phyloP scores from a whole-genome alignment of 2,888 invertebrate species.

The Agonum fuliginosum region DNA sequence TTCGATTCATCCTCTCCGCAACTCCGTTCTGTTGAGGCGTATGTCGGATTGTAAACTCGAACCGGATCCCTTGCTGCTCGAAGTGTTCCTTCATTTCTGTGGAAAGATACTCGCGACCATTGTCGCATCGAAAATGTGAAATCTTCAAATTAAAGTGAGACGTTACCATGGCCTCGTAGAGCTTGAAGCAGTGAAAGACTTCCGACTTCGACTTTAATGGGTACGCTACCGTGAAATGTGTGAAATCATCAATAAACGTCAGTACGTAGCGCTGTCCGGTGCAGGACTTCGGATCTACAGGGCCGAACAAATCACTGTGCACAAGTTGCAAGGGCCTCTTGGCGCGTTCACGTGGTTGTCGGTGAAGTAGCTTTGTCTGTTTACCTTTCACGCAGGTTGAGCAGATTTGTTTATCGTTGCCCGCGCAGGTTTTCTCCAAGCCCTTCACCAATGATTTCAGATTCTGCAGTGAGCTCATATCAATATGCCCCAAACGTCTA shows the following conservation, averaged over 20 bases:
- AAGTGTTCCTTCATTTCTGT: constrained; percentile 64
- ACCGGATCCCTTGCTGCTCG: constrained; percentile 63
- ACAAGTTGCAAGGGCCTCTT: constrained; percentile 62
- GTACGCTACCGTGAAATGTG: constrained; percentile 63
- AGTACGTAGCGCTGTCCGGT: constrained; percentile 61
- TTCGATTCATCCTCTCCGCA: constrained; percentile 65
- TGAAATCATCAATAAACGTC: constrained; percentile 66
- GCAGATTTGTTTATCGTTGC: constrained; percentile 44
- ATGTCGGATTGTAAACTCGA: constrained; percentile 65
- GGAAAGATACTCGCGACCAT: constrained; percentile 67
- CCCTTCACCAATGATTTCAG: constrained; percentile 45
- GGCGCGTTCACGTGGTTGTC: constrained; percentile 60
- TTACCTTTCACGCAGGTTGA: constrained; percentile 63
- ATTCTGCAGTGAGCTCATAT: constrained; percentile 42
- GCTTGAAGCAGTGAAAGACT: constrained; percentile 60
- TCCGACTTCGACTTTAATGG: constrained; percentile 64
- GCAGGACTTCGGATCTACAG: constrained; percentile 62
- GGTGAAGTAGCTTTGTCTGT: constrained; percentile 60
- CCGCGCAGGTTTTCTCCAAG: constrained; percentile 44
- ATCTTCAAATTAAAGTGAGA: constrained; percentile 49
- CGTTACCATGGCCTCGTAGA: constrained; percentile 63
- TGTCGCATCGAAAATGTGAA: constrained; percentile 64
- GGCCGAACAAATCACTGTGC: constrained; percentile 65
- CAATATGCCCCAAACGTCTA: constrained; percentile 58
- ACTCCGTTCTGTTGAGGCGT: constrained; percentile 66